phyloP scores from a whole-genome alignment of 2,888 invertebrate species.

The Spisula subtruncata region DNA sequence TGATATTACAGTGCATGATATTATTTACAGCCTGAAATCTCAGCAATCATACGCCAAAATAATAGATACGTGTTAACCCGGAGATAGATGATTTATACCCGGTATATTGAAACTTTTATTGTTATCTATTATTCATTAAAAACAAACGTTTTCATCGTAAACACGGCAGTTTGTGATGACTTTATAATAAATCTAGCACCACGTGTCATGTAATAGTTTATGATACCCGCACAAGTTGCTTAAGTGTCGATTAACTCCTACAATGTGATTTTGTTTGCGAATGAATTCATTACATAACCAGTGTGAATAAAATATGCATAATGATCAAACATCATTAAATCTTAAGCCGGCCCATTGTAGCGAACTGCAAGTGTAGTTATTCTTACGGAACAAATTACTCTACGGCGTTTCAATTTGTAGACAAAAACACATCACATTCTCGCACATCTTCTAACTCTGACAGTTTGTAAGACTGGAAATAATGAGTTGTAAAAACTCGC shows the following conservation, averaged over 20 bases:
- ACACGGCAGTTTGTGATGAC: background rate
- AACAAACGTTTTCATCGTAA: background rate
- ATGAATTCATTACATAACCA: slow-evolving; percentile 2
- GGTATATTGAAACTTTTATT: too few species aligned
- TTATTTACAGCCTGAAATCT: too few species aligned
- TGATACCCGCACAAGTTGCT: background rate
- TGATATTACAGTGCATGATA: too few species aligned
- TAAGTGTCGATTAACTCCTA: background rate
- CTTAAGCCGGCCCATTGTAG: background rate
- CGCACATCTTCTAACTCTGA: background rate
- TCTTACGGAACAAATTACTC: slow-evolving; percentile 12
- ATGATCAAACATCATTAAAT: slow-evolving; percentile 16
- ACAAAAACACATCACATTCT: slow-evolving; percentile 21
- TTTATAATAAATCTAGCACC: slow-evolving; percentile 7
- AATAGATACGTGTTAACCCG: background rate
- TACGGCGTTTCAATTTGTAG: slow-evolving; percentile 22
- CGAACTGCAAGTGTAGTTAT: background rate
- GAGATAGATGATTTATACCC: background rate
- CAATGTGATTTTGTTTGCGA: background rate
- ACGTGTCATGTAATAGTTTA: background rate
- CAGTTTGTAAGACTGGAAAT: slow-evolving; percentile 22
- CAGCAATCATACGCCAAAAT: background rate
- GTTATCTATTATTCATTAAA: too few species aligned
- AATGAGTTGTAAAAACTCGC: slow-evolving; percentile 26
- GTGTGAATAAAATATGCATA: slow-evolving; percentile 7